Base-by-base conservation (phyloP, 2,797 vertebrate genomes). In the Lagothrix lagotricha region DNA sequence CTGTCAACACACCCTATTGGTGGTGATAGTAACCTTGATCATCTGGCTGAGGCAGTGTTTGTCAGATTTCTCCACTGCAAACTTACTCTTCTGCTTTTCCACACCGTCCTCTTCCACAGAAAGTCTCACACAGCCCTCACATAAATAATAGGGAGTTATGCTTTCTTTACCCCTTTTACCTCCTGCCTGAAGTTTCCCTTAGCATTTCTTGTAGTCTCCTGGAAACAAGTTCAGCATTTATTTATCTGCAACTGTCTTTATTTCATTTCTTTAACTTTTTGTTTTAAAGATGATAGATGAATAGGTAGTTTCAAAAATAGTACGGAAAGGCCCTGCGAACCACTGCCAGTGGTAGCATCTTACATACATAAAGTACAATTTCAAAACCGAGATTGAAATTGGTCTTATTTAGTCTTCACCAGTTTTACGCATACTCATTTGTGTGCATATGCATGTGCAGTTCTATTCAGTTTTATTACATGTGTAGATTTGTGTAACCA, bases 251-350 rank as follows among this genome's bases (percentile, higher is more conserved):
- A 75, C 24, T 30, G 13, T 84, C 39, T 90, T 86, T 79, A 73
- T 91, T 92, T 61, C 2, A 36, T 54, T 94, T 64, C 57, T 92
- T 91, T 76, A 52, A 82, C 75, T 89, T 94, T 44, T 61, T 54
- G 64, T 85, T 96, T 81, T 46, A 73, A 94, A 76, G 54, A 57
- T 58, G 84, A 88, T 75, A 88, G 90, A 88, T 73, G 77, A 67
- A 72, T 15, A 33, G 19, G 72, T n/a, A 85, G 41, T 83, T 83
- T 84, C n/a, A 81, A 70, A 90, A 90, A 39, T 33, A 93, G 44
- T 12, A 44, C 28, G 46, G 52, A 50, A 61, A 39, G 26, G 33
- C 76, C 39, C 30, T 57, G 3, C 30, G 70, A 39, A 36, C 44
- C 22, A 1, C 33, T 54, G 12, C 33, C 26, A 58, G 28, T n/a